Percentiles rank a stretch among this genome's conserved stretches.
Conservation (phyloP, 1,140 invertebrate species). For the Hermatobates lingyangjiaoensis region DNA sequence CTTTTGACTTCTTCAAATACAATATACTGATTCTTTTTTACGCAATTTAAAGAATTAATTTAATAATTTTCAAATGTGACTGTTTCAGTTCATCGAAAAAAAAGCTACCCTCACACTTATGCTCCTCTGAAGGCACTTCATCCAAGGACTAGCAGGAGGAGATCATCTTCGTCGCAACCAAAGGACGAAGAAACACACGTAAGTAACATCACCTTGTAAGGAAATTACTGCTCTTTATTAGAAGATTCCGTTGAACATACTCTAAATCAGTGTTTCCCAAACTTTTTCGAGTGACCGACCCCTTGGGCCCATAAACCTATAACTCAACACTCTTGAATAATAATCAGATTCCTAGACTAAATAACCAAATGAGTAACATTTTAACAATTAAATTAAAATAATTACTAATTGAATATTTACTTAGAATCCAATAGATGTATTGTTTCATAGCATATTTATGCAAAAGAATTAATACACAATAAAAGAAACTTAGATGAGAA, state of each 20-base stretch:
- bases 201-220: slow-evolving; percentile 18
- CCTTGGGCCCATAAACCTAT: neutral
- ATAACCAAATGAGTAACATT: no score
- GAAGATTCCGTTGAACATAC: neutral
- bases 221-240: slow-evolving; percentile 12
- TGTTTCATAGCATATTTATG: no score
- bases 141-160: slow-evolving; percentile 16
- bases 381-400: no score
- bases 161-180: neutral
- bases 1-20: neutral
- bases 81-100: slow-evolving; percentile 38
- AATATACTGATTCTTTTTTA: neutral
- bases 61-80: slow-evolving; percentile 13
- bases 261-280: neutral
- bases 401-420: no score
- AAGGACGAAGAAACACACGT: slow-evolving; percentile 8
- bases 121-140: slow-evolving; percentile 34
- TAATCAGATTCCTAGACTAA: no score
- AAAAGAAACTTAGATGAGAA: no score
- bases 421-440: no score
- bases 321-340: neutral
- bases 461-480: no score
- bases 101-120: slow-evolving; percentile 43
- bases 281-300: neutral
- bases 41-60: neutral